Conservation (phyloP, 2,113 vertebrate genomes). For the Acinonyx jubatus region DNA sequence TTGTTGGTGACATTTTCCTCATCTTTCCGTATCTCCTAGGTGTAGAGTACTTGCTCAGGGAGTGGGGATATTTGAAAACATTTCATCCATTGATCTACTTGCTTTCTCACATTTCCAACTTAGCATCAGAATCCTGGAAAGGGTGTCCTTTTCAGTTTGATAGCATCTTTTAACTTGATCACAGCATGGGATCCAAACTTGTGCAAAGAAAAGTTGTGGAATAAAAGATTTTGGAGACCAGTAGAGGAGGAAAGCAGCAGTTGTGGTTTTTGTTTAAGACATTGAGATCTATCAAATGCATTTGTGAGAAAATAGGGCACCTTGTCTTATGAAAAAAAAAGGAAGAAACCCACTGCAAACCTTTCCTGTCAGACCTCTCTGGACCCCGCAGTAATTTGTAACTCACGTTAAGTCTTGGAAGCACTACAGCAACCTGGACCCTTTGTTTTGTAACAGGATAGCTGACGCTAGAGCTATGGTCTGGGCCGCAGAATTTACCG, state of each 20-base stretch:
- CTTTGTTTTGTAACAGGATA: slow-evolving; percentile 66
- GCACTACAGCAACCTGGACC: slow-evolving; percentile 79
- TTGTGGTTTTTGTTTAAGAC: slow-evolving; percentile 28
- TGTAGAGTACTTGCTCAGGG: not conserved
- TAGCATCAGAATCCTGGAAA: not conserved
- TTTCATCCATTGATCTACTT: not conserved
- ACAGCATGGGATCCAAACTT: not conserved
- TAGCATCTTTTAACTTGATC: not conserved
- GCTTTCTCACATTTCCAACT: not conserved
- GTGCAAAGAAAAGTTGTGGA: slow-evolving; percentile 13
- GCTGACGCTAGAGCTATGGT: slow-evolving; percentile 78
- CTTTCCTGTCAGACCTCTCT: slow-evolving; percentile 70
- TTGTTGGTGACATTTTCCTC: not conserved
- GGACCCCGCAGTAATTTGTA: slow-evolving; percentile 70
- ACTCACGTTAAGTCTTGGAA: slow-evolving; percentile 73
- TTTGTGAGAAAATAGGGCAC: slow-evolving; percentile 82
- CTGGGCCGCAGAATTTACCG: slow-evolving; percentile 79
- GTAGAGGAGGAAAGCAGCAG: slow-evolving; percentile 25
- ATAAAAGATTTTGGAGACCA: slow-evolving; percentile 40
- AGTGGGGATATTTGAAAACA: not conserved
- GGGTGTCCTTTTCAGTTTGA: not conserved
- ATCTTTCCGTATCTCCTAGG: not conserved
- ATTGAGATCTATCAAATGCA: slow-evolving; percentile 38
- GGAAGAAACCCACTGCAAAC: not conserved
- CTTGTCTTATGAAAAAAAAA: slow-evolving; percentile 67